These are phyloP conservation scores for Scaptodrosophila latifasciaeformis DNA, from an alignment of 2,888 invertebrate species.

Conservation along the genomic window DNA sequence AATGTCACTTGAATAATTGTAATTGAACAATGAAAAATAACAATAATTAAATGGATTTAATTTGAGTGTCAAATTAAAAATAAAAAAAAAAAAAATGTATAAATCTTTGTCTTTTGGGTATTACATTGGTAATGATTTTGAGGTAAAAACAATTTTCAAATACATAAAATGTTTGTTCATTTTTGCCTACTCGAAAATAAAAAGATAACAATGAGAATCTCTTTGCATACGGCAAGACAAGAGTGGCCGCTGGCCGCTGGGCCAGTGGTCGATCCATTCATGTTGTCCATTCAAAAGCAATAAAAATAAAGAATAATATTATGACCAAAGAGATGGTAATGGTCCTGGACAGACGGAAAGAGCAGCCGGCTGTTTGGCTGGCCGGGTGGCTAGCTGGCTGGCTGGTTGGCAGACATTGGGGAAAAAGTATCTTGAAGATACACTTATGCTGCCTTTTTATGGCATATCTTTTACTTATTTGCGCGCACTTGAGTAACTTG, in stretches of 20 bases:
- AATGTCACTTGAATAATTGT: neutral
- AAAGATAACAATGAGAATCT: slow-evolving; percentile 20
- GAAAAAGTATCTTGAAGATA: slow-evolving; percentile 58
- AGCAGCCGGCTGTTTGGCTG: no score
- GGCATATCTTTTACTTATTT: slow-evolving; percentile 60
- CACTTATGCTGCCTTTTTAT: slow-evolving; percentile 59
- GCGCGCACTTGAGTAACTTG: slow-evolving; percentile 56
- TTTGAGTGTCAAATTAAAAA: no score
- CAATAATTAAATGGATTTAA: neutral
- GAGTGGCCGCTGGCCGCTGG: slow-evolving; percentile 24
- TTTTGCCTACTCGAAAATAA: neutral
- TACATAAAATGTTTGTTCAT: neutral
- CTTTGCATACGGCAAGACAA: slow-evolving; percentile 63
- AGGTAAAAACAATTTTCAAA: neutral
- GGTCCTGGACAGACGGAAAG: no score
- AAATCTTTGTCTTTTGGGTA: no score
- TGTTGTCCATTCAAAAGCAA: slow-evolving; percentile 5
- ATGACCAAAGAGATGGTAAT: no score
- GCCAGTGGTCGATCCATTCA: slow-evolving; percentile 4
- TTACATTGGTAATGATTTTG: neutral
- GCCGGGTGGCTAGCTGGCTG: no score
- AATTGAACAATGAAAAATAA: neutral
- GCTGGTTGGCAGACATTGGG: no score
- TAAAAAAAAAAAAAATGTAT: no score
- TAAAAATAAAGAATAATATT: slow-evolving; percentile 30